phyloP scores from a whole-genome alignment of 1,140 invertebrate species.

The Bacillus rossius region DNA sequence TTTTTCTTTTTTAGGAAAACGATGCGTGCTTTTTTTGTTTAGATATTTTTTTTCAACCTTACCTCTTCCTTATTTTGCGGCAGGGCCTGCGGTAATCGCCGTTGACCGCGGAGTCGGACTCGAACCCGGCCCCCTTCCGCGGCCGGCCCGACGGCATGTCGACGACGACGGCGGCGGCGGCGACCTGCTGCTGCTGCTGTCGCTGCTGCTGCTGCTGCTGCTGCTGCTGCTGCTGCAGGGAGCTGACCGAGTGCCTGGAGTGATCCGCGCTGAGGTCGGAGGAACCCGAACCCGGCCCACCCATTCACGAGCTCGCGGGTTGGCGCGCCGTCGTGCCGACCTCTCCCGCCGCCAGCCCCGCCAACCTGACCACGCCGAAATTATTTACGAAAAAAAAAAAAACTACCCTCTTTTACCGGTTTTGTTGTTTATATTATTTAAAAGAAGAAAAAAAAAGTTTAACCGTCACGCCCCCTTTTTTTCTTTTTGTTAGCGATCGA shows the following conservation, averaged over 20 bases:
- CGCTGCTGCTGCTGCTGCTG: neutral
- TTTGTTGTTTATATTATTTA: too few species aligned
- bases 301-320: slow-evolving; percentile 4
- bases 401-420: too few species aligned
- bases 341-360: too few species aligned
- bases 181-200: too few species aligned
- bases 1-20: too few species aligned
- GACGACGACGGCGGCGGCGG: neutral
- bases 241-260: neutral
- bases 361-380: too few species aligned
- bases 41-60: neutral
- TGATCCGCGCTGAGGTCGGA: slow-evolving; percentile 4
- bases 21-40: too few species aligned
- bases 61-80: slow-evolving; percentile 8
- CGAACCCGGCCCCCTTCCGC: neutral
- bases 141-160: slow-evolving; percentile 2
- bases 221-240: neutral
- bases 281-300: slow-evolving; percentile 1
- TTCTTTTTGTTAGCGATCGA: too few species aligned
- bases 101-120: neutral
- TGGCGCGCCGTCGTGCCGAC: neutral
- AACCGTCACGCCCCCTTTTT: too few species aligned
- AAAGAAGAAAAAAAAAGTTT: too few species aligned
- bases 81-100: neutral
- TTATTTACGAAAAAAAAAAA: too few species aligned